Conservation (phyloP, 1,140 invertebrate species). For the Drosophila chauvacae region DNA sequence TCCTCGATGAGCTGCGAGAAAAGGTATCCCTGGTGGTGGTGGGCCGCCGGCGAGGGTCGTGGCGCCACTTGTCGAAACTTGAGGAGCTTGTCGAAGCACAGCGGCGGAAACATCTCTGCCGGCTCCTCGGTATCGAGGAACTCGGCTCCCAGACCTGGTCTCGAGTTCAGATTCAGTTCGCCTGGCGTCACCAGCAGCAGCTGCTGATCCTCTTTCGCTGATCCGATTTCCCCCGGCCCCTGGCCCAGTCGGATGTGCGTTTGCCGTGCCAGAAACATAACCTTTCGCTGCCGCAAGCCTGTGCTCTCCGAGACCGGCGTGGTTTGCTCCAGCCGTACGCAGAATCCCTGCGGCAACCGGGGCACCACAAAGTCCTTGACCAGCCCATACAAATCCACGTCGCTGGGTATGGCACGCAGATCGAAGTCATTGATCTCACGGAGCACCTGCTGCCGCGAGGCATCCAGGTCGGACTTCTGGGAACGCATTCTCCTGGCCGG, state of each 20-base stretch:
- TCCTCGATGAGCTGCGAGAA: slow-evolving; percentile 82
- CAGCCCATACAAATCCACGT: slow-evolving; percentile 75
- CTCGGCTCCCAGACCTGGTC: slow-evolving; percentile 38
- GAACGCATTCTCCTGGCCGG: slow-evolving; percentile 65
- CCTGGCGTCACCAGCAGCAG: background rate
- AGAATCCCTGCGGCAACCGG: slow-evolving; percentile 78
- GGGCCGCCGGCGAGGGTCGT: background rate
- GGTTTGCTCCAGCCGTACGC: slow-evolving; percentile 66
- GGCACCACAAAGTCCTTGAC: slow-evolving; percentile 83
- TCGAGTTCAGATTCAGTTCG: background rate
- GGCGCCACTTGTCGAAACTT: slow-evolving; percentile 64
- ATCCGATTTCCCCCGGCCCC: background rate
- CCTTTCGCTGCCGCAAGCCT: slow-evolving; percentile 27
- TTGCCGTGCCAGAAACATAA: slow-evolving; percentile 74
- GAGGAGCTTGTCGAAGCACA: slow-evolving; percentile 74
- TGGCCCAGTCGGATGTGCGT: slow-evolving; percentile 54
- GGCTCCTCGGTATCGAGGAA: slow-evolving; percentile 74
- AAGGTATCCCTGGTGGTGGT: slow-evolving; percentile 55
- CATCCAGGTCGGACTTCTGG: slow-evolving; percentile 44
- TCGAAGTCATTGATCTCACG: slow-evolving; percentile 79
- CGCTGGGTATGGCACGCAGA: slow-evolving; percentile 71
- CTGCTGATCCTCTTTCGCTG: background rate
- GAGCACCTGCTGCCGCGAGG: slow-evolving; percentile 39
- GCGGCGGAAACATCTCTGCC: slow-evolving; percentile 65
- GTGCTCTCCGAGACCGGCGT: slow-evolving; percentile 44